Percentiles rank a stretch among this genome's conserved stretches.
These are phyloP conservation scores for Philopotamus ludificatus DNA, from an alignment of 1,140 invertebrate genomes.

Conservation along the genomic window DNA sequence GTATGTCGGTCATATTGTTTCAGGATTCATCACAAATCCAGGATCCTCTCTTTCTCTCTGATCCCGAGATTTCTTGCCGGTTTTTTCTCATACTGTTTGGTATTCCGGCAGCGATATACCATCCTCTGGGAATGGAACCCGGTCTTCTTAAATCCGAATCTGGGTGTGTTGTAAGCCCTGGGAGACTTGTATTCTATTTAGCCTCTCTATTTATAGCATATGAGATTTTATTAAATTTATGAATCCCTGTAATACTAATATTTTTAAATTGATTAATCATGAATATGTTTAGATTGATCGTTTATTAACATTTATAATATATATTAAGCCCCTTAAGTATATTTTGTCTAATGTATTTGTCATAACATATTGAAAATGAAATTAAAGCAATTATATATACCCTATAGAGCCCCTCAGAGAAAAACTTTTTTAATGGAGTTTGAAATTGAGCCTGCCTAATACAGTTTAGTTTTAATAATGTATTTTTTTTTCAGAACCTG, in stretches of 20 bases:
- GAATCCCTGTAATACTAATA: too few species aligned
- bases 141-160: neutral
- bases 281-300: too few species aligned
- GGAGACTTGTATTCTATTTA: neutral
- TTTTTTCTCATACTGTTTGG: constrained; percentile 13
- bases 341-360: neutral
- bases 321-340: too few species aligned
- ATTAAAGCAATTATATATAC: neutral
- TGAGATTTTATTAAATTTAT: neutral
- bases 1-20: constrained; percentile 16
- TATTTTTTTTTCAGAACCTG: constrained; percentile 25
- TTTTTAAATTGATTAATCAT: too few species aligned
- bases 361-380: neutral
- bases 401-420: neutral
- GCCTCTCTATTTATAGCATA: neutral
- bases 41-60: constrained; percentile 7
- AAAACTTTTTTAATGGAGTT: neutral
- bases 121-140: constrained; percentile 12
- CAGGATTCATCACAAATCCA: constrained; percentile 1
- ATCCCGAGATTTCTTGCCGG: constrained; percentile 19
- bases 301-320: too few species aligned
- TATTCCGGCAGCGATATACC: constrained; percentile 10
- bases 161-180: neutral
- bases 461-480: neutral
- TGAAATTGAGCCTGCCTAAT: neutral